Percentiles rank a stretch among this genome's conserved stretches.
Evolutionary conservation across 2,113 vertebrate species (phyloP).

Genomic region (Dolichallabes microphthalmus): DNA sequence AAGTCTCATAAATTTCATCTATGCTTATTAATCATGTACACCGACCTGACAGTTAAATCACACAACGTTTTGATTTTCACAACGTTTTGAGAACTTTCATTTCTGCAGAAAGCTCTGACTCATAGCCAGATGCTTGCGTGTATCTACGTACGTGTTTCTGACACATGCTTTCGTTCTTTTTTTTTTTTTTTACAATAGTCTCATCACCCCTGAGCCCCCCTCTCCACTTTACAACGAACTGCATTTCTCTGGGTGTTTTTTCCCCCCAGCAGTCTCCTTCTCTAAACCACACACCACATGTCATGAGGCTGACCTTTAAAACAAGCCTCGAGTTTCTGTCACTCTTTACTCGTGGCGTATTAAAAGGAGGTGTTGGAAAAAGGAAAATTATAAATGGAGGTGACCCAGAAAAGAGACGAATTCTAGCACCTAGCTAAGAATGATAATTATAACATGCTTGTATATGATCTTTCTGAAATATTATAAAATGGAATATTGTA

Average conservation of each 20-base stretch:
- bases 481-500: neutral
- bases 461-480: neutral
- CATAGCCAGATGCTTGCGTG: conserved; percentile 22
- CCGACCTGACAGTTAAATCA: neutral
- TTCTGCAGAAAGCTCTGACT: conserved; percentile 42
- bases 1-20: neutral
- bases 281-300: conserved; percentile 55
- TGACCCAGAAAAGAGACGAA: conserved; percentile 17
- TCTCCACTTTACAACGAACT: conserved; percentile 48
- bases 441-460: neutral
- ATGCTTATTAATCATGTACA: neutral
- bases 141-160: conserved; percentile 38
- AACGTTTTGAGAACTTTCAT: neutral
- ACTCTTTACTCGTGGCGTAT: conserved; percentile 10
- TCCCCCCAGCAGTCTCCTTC: conserved; percentile 21
- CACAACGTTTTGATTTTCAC: neutral
- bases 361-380: neutral
- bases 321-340: conserved; percentile 26
- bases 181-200: conserved; percentile 3
- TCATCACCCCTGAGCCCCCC: conserved; percentile 19
- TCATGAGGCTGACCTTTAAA: conserved; percentile 53
- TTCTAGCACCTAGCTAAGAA: neutral
- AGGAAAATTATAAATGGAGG: neutral
- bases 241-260: conserved; percentile 48
- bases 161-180: conserved; percentile 41